A percentile compares a stretch with the other conserved stretches of the same genome.
Evolutionary conservation across 23 tunicate species (phyloP).

Genomic region (Ciona savignyi): DNA sequence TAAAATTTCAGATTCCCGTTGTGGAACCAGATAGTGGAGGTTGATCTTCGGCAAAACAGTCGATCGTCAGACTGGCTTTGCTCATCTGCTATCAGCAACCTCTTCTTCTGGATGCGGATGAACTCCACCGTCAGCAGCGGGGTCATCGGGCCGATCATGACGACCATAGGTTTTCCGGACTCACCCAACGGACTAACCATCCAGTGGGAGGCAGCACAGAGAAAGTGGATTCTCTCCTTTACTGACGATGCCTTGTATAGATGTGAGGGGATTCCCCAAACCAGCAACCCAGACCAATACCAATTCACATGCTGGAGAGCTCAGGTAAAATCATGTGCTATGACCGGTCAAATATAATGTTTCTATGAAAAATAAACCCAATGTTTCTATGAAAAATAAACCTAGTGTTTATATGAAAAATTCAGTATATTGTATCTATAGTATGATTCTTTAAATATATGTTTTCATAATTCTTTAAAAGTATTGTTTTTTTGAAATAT

Average conservation of each 20-base stretch:
- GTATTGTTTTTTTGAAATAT: no score
- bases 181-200: not conserved
- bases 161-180: slow-evolving; percentile 6
- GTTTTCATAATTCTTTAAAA: no score
- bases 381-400: no score
- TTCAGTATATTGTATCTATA: no score
- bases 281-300: not conserved
- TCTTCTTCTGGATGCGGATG: slow-evolving; percentile 11
- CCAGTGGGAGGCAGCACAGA: not conserved
- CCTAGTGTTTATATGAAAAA: no score
- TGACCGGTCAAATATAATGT: no score
- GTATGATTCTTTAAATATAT: no score
- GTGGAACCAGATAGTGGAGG: slow-evolving; percentile 4
- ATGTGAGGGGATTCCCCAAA: not conserved
- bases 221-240: not conserved
- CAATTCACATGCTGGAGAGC: not conserved
- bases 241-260: not conserved
- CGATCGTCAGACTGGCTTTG: not conserved
- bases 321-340: not conserved
- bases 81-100: slow-evolving; percentile 5
- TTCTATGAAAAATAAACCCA: no score
- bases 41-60: not conserved
- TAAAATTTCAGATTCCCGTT: slow-evolving; percentile 17
- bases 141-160: not conserved
- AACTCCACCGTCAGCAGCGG: slow-evolving; percentile 1